phyloP scores from a whole-genome alignment of 2,113 vertebrate species.

The Myrmecophaga tridactyla region DNA sequence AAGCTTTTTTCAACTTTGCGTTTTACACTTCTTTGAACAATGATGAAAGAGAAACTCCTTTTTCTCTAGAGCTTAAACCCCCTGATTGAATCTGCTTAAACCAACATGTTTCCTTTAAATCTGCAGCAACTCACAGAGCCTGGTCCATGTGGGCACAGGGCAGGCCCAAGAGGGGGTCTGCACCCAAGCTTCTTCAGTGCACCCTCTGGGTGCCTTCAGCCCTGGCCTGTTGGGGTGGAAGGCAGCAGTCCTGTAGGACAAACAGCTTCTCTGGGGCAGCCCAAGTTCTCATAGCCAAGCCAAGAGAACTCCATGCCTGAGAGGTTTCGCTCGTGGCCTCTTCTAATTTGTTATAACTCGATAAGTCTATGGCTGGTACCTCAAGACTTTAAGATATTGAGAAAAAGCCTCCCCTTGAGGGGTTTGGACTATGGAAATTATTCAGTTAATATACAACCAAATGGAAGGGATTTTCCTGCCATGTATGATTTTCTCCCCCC shows the following conservation, averaged over 20 bases:
- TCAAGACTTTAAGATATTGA: neutral
- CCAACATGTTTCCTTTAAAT: neutral
- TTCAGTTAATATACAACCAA: neutral
- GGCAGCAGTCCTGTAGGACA: no score
- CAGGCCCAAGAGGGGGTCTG: neutral
- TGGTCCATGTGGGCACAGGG: fast-evolving
- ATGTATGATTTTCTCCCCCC: fast-evolving
- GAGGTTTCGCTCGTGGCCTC: neutral
- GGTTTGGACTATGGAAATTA: no score
- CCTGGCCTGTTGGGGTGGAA: no score
- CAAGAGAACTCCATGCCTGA: fast-evolving
- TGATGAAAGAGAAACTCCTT: neutral
- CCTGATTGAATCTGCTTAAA: neutral
- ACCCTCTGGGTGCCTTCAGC: no score
- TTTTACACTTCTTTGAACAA: conserved; percentile 32
- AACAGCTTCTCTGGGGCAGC: neutral
- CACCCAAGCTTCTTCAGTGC: neutral
- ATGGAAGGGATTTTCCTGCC: fast-evolving
- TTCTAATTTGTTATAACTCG: neutral
- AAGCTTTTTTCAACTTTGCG: neutral
- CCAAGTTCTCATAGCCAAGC: neutral
- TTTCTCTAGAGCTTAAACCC: neutral
- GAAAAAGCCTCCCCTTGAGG: neutral
- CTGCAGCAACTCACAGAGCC: neutral
- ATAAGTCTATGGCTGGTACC: neutral